Evolutionary conservation across 2,888 invertebrate genomes (phyloP).

Genomic region (Drosophila multiciliata): DNA sequence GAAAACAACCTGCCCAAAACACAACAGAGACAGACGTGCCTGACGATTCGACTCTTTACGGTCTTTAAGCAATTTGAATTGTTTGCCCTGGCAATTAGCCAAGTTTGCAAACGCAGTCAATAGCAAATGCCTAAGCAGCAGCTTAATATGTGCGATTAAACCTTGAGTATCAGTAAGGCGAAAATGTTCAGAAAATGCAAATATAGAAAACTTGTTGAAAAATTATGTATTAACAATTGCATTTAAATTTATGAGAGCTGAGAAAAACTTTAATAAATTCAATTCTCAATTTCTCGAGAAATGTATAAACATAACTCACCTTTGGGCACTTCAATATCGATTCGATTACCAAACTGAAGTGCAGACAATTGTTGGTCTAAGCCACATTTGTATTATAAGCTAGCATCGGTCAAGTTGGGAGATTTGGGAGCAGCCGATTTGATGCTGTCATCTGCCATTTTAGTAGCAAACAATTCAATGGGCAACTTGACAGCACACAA

Average conservation of each 20-base stretch:
- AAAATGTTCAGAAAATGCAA: neutral
- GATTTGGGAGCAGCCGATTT: slow-evolving; percentile 25
- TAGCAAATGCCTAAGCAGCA: neutral
- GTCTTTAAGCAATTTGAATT: slow-evolving; percentile 39
- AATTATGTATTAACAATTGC: neutral
- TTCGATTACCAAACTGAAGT: neutral
- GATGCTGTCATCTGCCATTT: slow-evolving; percentile 39
- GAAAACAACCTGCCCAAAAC: slow-evolving; percentile 7
- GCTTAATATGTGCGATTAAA: neutral
- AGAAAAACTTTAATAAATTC: neutral
- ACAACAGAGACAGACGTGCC: slow-evolving; percentile 6
- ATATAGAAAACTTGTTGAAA: neutral
- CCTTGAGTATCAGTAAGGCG: neutral
- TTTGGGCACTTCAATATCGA: neutral
- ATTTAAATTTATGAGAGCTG: neutral
- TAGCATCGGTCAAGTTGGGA: slow-evolving; percentile 20
- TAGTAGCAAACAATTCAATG: slow-evolving; percentile 44
- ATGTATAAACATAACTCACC: neutral
- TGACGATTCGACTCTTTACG: slow-evolving; percentile 15
- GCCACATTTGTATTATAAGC: slow-evolving; percentile 1
- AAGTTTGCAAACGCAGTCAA: slow-evolving; percentile 11
- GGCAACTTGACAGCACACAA: slow-evolving; percentile 43
- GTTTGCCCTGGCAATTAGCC: slow-evolving; percentile 50
- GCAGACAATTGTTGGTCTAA: slow-evolving; percentile 12
- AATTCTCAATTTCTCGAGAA: neutral